These are phyloP conservation scores for Euplexia lucipara DNA, from an alignment of 2,888 invertebrate species.

Conservation along the genomic window DNA sequence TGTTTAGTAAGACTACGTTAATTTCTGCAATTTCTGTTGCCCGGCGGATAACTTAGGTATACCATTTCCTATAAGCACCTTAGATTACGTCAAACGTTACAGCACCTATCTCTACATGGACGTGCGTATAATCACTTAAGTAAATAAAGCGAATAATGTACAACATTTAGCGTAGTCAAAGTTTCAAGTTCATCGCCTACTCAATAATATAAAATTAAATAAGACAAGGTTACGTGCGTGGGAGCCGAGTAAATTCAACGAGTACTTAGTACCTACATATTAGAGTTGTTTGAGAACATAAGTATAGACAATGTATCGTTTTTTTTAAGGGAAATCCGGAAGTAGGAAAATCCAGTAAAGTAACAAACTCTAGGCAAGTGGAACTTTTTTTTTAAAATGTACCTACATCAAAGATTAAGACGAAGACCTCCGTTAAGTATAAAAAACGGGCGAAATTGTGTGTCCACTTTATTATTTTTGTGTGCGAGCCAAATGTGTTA, in stretches of 20 bases:
- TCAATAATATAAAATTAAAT: slow-evolving; percentile 59
- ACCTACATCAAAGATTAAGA: too few relatives aligned
- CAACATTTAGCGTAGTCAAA: slow-evolving; percentile 39
- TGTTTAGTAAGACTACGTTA: slow-evolving; percentile 5
- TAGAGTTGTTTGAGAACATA: background rate
- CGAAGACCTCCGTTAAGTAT: too few relatives aligned
- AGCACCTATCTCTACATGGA: slow-evolving; percentile 34
- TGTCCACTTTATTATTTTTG: too few relatives aligned
- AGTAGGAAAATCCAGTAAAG: background rate
- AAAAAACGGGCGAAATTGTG: too few relatives aligned
- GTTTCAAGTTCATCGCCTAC: slow-evolving; percentile 64
- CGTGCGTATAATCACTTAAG: slow-evolving; percentile 39
- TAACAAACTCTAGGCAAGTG: background rate
- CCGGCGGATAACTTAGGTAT: slow-evolving; percentile 6
- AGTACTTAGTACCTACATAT: slow-evolving; percentile 31
- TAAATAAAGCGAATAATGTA: slow-evolving; percentile 47
- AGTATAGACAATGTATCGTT: background rate
- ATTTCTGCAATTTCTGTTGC: background rate
- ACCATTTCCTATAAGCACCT: slow-evolving; percentile 21
- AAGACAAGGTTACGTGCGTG: slow-evolving; percentile 50
- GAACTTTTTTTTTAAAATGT: background rate
- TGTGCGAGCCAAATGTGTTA: too few relatives aligned
- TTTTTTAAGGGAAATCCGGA: background rate
- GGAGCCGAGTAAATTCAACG: slow-evolving; percentile 39
- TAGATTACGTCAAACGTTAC: slow-evolving; percentile 44